Evolutionary conservation across 2,888 invertebrate genomes (phyloP).

Genomic region (Rhogogaster chlorosoma): DNA sequence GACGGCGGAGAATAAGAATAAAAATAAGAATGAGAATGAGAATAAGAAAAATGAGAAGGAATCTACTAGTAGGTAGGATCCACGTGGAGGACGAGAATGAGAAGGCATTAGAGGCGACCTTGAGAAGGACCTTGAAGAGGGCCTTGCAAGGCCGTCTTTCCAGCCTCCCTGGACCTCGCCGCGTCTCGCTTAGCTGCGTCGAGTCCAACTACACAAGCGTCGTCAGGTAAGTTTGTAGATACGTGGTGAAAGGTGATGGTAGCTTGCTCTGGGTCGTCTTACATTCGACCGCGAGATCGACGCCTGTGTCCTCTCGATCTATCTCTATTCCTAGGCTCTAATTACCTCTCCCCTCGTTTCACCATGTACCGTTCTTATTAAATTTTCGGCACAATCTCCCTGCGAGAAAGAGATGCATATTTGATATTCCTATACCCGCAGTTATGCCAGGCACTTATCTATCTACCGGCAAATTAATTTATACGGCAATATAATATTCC

Average conservation of each 20-base stretch:
- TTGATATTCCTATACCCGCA: too few species aligned
- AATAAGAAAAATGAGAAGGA: neutral
- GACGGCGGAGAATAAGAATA: neutral
- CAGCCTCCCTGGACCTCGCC: conserved; percentile 62
- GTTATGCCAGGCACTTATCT: too few species aligned
- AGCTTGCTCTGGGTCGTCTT: conserved; percentile 6
- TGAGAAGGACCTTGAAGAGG: conserved; percentile 62
- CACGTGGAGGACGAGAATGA: conserved; percentile 46
- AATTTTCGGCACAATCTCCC: neutral
- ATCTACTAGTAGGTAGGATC: conserved; percentile 6
- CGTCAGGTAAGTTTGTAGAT: conserved; percentile 17
- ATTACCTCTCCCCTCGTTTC: neutral
- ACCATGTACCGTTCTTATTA: neutral
- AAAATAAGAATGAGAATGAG: neutral
- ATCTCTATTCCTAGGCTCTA: neutral
- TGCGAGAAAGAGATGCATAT: neutral
- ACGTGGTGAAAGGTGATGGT: conserved; percentile 44
- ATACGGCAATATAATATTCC: neutral
- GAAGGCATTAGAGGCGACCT: conserved; percentile 70
- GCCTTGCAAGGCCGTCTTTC: conserved; percentile 72
- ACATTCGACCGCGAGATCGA: conserved; percentile 30
- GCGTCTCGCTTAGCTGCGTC: conserved; percentile 59
- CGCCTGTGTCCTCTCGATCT: neutral
- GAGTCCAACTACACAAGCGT: conserved; percentile 40
- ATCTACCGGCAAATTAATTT: neutral